Conservation (phyloP, 2,797 vertebrate genomes). For the Phyllotis vaccarum region DNA sequence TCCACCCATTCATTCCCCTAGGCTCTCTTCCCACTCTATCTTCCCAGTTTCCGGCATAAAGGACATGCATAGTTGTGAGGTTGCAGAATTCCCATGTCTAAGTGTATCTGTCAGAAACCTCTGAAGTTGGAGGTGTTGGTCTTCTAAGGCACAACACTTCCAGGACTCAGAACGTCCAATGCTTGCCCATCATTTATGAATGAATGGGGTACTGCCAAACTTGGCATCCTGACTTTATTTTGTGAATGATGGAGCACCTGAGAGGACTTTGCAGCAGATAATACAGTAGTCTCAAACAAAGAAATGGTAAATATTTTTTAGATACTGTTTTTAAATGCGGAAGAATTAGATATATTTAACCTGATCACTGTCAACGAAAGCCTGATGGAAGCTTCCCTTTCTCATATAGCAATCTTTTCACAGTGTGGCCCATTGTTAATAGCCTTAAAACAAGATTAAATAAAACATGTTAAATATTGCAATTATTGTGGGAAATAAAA, state of each 20-base stretch:
- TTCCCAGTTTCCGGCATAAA: slow-evolving; percentile 61
- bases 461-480: slow-evolving; percentile 91
- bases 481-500: slow-evolving; percentile 93
- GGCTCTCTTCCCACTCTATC: slow-evolving; percentile 41
- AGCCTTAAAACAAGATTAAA: slow-evolving; percentile 91
- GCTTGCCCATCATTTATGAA: slow-evolving; percentile 81
- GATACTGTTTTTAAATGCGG: slow-evolving; percentile 86
- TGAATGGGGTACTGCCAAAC: slow-evolving; percentile 76
- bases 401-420: slow-evolving; percentile 85
- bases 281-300: slow-evolving; percentile 80
- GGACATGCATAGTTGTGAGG: neutral
- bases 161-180: slow-evolving; percentile 33
- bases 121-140: slow-evolving; percentile 61
- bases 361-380: slow-evolving; percentile 86
- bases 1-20: slow-evolving; percentile 55
- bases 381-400: slow-evolving; percentile 83
- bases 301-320: slow-evolving; percentile 81
- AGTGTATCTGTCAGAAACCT: neutral
- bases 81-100: slow-evolving; percentile 4
- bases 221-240: slow-evolving; percentile 78
- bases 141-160: slow-evolving; percentile 42
- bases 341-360: slow-evolving; percentile 87
- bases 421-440: slow-evolving; percentile 88
- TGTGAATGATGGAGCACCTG: slow-evolving; percentile 80
- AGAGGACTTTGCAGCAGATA: slow-evolving; percentile 82